Conservation (phyloP, 2,888 invertebrate species). For the Cactoblastis cactorum region DNA sequence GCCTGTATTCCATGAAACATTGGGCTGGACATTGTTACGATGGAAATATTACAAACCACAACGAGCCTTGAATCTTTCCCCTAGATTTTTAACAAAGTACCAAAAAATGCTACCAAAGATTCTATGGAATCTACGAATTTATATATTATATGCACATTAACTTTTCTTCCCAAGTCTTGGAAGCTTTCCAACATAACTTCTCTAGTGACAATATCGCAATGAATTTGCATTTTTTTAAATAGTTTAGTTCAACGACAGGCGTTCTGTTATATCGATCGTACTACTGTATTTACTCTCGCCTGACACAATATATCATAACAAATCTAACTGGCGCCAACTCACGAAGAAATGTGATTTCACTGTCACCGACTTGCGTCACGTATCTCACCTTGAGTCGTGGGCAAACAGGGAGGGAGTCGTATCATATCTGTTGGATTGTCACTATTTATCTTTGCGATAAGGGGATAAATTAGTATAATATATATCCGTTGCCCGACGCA, state of each 20-base stretch:
- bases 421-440: slow-evolving; percentile 62
- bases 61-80: not conserved
- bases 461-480: slow-evolving; percentile 44
- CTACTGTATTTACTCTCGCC: not conserved
- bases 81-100: no score
- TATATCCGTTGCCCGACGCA: slow-evolving; percentile 36
- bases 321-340: not conserved
- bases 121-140: no score
- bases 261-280: not conserved
- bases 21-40: not conserved
- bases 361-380: slow-evolving; percentile 16
- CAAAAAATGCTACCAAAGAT: no score
- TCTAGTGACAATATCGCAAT: not conserved
- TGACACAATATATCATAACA: not conserved
- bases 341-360: slow-evolving; percentile 12
- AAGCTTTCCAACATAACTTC: no score
- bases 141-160: no score
- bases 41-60: not conserved
- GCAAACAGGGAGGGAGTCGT: slow-evolving; percentile 34
- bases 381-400: slow-evolving; percentile 32
- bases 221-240: not conserved
- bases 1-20: not conserved
- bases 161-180: no score
- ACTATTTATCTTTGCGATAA: slow-evolving; percentile 57
- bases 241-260: not conserved